phyloP scores from a whole-genome alignment of 2,797 vertebrate species.

The Enteromius treurensis region DNA sequence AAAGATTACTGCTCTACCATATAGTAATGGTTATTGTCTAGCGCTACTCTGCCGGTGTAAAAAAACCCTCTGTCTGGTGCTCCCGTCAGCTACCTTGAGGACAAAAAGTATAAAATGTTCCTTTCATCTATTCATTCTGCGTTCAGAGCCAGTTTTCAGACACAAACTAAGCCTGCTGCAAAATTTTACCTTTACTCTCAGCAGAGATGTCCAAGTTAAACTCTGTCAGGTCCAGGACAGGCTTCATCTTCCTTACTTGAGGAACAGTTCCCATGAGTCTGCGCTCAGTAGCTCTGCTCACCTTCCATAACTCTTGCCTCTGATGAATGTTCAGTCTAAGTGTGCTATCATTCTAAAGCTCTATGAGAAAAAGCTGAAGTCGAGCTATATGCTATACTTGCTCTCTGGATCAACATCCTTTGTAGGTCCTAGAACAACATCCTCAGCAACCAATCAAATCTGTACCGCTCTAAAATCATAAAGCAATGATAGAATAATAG shows the following conservation, averaged over 20 bases:
- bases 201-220: conserved; percentile 55
- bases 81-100: conserved; percentile 40
- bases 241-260: conserved; percentile 40
- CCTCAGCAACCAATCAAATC: conserved; percentile 17
- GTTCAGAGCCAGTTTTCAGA: conserved; percentile 46
- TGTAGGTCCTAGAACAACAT: conserved; percentile 30
- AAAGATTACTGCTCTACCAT: conserved; percentile 54
- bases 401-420: conserved; percentile 33
- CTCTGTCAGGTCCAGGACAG: conserved; percentile 41
- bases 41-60: conserved; percentile 28
- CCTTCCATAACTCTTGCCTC: conserved; percentile 32
- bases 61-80: conserved; percentile 26
- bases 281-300: conserved; percentile 51
- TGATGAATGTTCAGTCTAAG: conserved; percentile 20
- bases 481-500: conserved; percentile 3
- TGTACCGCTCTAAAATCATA: neutral
- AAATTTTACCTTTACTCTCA: conserved; percentile 48
- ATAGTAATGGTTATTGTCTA: conserved; percentile 35
- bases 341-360: conserved; percentile 18
- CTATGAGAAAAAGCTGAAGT: conserved; percentile 25
- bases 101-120: conserved; percentile 49
- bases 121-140: conserved; percentile 37
- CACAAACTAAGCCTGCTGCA: conserved; percentile 46
- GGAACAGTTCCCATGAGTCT: conserved; percentile 43
- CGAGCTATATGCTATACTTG: neutral